Percentiles rank a stretch among this genome's conserved stretches.
These are phyloP conservation scores for Dendrolimus punctatus DNA, from an alignment of 1,140 invertebrate species.

Conservation along the genomic window DNA sequence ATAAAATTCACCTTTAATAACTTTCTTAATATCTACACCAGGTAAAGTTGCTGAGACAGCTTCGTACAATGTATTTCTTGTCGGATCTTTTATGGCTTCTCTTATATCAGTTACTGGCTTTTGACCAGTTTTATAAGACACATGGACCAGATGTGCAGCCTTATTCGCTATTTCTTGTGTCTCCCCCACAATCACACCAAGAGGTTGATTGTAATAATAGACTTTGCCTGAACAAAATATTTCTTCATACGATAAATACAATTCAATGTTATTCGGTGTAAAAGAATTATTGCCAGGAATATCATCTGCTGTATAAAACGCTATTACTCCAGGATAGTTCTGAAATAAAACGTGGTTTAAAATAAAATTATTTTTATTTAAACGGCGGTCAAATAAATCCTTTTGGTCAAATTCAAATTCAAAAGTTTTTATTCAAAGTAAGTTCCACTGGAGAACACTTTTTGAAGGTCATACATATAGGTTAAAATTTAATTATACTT, in stretches of 20 bases:
- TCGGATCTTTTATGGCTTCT: slow-evolving; percentile 29
- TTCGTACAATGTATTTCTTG: slow-evolving; percentile 23
- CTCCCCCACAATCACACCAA: slow-evolving; percentile 81
- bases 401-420: no score
- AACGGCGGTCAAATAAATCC: no score
- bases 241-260: slow-evolving; percentile 52
- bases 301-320: slow-evolving; percentile 80
- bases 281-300: slow-evolving; percentile 81
- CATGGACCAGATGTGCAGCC: slow-evolving; percentile 76
- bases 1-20: slow-evolving; percentile 38
- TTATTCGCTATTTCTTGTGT: slow-evolving; percentile 74
- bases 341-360: slow-evolving; percentile 35
- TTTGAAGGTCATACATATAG: no score
- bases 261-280: slow-evolving; percentile 19
- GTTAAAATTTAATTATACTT: no score
- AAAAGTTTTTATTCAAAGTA: no score
- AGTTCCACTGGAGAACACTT: no score
- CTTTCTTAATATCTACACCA: slow-evolving; percentile 48
- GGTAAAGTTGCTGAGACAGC: slow-evolving; percentile 10
- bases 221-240: slow-evolving; percentile 68
- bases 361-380: no score
- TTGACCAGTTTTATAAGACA: slow-evolving; percentile 71
- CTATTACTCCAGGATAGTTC: slow-evolving; percentile 78
- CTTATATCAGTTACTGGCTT: slow-evolving; percentile 36
- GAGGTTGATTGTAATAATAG: slow-evolving; percentile 79